phyloP scores from a whole-genome alignment of 1,140 invertebrate species.

The Solenopsis fugax region DNA sequence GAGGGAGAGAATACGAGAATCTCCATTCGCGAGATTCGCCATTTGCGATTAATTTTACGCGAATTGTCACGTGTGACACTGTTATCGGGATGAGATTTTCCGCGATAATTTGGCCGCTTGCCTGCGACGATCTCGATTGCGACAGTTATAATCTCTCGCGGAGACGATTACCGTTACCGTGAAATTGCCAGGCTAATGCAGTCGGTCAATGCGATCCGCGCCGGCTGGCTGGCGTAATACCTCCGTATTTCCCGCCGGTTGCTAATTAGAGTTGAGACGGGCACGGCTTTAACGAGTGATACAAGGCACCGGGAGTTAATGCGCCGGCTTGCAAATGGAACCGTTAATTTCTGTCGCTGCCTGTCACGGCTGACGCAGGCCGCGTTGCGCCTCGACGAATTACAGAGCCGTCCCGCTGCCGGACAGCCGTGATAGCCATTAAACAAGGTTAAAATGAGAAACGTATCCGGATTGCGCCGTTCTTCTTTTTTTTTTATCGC shows the following conservation, averaged over 20 bases:
- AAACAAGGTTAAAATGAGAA: conserved; percentile 18
- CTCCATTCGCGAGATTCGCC: neutral
- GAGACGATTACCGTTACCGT: conserved; percentile 72
- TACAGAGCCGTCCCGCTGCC: neutral
- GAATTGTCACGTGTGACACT: neutral
- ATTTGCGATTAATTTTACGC: conserved; percentile 7
- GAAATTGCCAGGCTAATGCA: conserved; percentile 74
- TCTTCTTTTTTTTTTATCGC: conserved; percentile 14
- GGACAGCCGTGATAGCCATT: conserved; percentile 20
- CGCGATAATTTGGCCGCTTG: conserved; percentile 34
- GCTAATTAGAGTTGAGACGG: conserved; percentile 73
- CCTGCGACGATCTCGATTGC: conserved; percentile 50
- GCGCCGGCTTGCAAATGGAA: conserved; percentile 68
- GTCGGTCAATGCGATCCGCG: conserved; percentile 60
- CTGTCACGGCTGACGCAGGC: conserved; percentile 8
- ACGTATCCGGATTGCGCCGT: neutral
- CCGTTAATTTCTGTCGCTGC: conserved; percentile 69
- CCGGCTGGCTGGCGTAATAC: conserved; percentile 30
- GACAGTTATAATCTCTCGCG: conserved; percentile 69
- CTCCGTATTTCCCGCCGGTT: conserved; percentile 65
- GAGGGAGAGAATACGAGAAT: neutral
- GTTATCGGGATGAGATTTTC: neutral
- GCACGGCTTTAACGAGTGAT: conserved; percentile 68
- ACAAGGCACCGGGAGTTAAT: conserved; percentile 69
- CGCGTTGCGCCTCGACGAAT: conserved; percentile 31